These are phyloP conservation scores for Pipra filicauda DNA, from an alignment of 2,113 vertebrate genomes.

Conservation along the genomic window DNA sequence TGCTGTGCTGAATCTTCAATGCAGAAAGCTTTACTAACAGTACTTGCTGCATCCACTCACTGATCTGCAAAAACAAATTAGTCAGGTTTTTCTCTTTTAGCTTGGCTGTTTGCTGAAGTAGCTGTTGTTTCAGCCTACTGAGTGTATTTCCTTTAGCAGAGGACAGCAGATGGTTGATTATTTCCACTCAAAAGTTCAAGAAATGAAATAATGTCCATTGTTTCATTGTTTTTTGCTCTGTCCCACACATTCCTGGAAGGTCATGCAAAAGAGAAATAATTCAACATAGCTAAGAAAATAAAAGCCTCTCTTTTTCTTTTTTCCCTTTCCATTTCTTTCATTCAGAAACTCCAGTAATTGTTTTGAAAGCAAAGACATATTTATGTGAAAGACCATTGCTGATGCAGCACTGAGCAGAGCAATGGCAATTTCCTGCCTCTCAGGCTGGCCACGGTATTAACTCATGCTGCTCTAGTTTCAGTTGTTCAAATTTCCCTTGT, in stretches of 20 bases:
- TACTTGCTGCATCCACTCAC: neutral
- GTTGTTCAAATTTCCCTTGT: neutral
- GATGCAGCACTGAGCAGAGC: neutral
- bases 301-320: neutral
- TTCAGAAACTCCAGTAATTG: neutral
- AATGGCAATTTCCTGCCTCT: neutral
- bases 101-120: neutral
- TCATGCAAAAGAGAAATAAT: neutral
- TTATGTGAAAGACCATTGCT: neutral
- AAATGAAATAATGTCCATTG: neutral
- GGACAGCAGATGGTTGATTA: neutral
- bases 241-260: neutral
- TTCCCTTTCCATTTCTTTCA: neutral
- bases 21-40: neutral
- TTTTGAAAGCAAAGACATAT: slow-evolving; percentile 2
- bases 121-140: neutral
- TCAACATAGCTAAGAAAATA: neutral
- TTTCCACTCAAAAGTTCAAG: neutral
- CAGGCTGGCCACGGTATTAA: neutral
- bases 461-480: neutral
- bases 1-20: neutral
- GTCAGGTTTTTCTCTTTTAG: neutral
- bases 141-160: neutral
- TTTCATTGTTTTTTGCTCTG: neutral
- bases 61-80: neutral